Evolutionary conservation across 2,113 vertebrate genomes (phyloP), one percentile per base, ranked within the genome.

Genomic region (Gymnocephalus cernua): DNA sequence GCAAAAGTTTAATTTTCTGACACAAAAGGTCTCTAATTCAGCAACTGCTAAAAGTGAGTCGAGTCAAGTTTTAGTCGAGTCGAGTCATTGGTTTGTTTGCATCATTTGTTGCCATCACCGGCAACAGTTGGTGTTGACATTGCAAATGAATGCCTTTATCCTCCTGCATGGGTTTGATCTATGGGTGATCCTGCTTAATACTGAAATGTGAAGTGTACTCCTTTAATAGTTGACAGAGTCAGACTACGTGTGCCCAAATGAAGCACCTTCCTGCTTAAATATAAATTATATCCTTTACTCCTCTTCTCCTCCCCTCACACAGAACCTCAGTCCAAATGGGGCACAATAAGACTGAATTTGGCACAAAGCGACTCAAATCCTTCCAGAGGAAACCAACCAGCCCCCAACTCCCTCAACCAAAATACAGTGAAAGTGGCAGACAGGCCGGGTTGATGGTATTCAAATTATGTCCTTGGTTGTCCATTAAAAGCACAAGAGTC

Each of bases 401-500:
- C 56, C 6, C 13, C 9, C 23, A 51, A 35, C 65, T 38, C 45
- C 47, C 56, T 58, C n/a, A 16, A 51, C 32, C 70, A 59, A 77
- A 80, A 79, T n/a, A 25, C 59, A 79, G 81, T 72, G 63, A 79
- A 68, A 88, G 77, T 79, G 69, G 15, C 38, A 57, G 84, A 69
- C 57, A 74, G 71, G 65, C 32, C 1, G 62, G 35, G 77, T 29
- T 51, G 73, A 72, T 80, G 83, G 67, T 71, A 93, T 92, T 92
- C 82, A 92, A 93, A 92, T 91, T 2, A 85, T 35, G 70, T 86
- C 77, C 86, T 89, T 83, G 87, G 84, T 73, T 80, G 76, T 88
- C 83, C 79, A 93, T 91, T 83, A 88, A 90, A 90, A 91, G 87
- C 77, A 84, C 59, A 86, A 72, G 82, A 89, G 84, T 85, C 87